Base-by-base conservation (phyloP, 1,140 invertebrate genomes). In the Apis cerana region DNA sequence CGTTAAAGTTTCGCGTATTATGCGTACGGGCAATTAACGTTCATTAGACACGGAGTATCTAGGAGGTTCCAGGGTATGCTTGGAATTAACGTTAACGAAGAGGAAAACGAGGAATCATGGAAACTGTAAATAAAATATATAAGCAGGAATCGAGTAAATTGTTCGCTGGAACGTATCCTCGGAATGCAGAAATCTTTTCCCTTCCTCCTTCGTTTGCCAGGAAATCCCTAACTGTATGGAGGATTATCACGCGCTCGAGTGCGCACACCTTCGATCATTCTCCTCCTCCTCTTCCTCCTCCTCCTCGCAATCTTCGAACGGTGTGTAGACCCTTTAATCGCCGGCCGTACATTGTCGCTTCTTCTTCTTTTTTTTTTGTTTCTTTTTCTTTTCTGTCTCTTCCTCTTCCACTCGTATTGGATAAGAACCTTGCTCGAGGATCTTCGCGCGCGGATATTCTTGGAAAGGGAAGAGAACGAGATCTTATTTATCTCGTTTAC, bases 51-150 rank as follows among this genome's bases (percentile, higher is more conserved):
- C 79, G n/a, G 21, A 48, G 33, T 13, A 3, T 17, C 27, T 48
- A 23, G 11, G n/a, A 54, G n/a, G 33, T 12, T 13, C 11, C 17
- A 10, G 80, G n/a, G 80, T 70, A 82, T 76, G 74, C 75, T 58
- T 11, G 80, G 80, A 82, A 82, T 77, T 77, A 43, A 59, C 80
- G 65, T 70, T 82, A 82, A 82, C 65, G 80, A 77, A 77, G 80
- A 76, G 59, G 64, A 61, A 77, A 17, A 27, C 43, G 27, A 75
- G 17, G 52, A 50, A 59, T 69, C 80, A 19, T 64, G 67, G 74
- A 82, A 82, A 82, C 67, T 77, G 74, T 69, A 82, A 82, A 82
- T 77, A 82, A 82, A 82, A 69, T 82, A 69, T 82, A 77, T 43
- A 82, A 69, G 19, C 27, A 70, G 58, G 50, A 43, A 43, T 48